Percentiles rank a stretch among this genome's conserved stretches.
phyloP scores from a whole-genome alignment of 2,888 invertebrate species.

The Nyleta sp. region DNA sequence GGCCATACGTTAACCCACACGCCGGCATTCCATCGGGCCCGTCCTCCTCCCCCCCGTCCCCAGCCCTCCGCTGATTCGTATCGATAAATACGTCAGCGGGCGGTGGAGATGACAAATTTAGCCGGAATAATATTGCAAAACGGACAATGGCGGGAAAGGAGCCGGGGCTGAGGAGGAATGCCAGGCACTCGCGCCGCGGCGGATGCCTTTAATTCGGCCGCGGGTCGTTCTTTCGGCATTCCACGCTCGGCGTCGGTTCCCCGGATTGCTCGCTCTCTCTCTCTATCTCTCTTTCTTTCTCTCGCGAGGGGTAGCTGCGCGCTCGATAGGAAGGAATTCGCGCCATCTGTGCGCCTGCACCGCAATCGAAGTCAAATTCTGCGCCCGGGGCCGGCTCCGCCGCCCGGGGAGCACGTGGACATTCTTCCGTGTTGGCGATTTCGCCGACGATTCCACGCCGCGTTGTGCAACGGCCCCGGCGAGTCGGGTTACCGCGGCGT shows the following conservation, averaged over 20 bases:
- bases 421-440: constrained; percentile 53
- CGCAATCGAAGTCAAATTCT: too few relatives aligned
- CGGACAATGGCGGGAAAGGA: constrained; percentile 39
- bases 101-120: constrained; percentile 48
- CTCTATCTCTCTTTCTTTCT: too few relatives aligned
- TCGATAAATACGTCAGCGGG: constrained; percentile 38
- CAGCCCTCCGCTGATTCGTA: constrained; percentile 2
- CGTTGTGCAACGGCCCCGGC: neutral
- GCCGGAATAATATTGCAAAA: constrained; percentile 44
- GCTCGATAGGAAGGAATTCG: too few relatives aligned
- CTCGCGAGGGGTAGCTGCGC: too few relatives aligned
- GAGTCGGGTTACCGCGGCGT: constrained; percentile 7
- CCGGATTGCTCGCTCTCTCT: constrained; percentile 29
- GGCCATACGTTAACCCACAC: constrained; percentile 37
- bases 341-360: too few relatives aligned
- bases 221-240: constrained; percentile 44
- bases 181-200: constrained; percentile 64
- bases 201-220: constrained; percentile 64
- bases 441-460: constrained; percentile 29
- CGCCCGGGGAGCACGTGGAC: constrained; percentile 45
- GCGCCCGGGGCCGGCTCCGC: constrained; percentile 22
- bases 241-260: constrained; percentile 9
- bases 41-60: neutral
- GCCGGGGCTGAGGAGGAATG: constrained; percentile 60
- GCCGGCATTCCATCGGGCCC: constrained; percentile 17